Evolutionary conservation across 1,140 invertebrate species (phyloP).

Genomic region (Zelostemma sp.): DNA sequence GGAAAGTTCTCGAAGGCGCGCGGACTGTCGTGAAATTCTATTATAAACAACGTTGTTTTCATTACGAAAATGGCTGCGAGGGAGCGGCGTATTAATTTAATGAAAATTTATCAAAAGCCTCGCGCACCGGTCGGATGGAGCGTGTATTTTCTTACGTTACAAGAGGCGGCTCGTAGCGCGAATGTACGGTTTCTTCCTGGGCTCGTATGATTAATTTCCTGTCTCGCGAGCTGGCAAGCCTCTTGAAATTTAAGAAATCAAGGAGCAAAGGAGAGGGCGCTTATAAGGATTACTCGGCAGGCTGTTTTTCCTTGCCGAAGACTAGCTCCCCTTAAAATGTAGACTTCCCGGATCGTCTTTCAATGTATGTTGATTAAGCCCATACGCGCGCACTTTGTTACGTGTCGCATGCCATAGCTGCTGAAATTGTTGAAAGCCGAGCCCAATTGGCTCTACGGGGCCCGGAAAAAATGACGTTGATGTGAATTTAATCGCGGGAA

Average conservation of each 20-base stretch:
- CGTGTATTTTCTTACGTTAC: constrained; percentile 18
- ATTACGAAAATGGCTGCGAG: too few relatives aligned
- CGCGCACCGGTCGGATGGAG: not conserved
- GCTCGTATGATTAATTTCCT: constrained; percentile 49
- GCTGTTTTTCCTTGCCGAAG: constrained; percentile 40
- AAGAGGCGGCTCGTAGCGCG: constrained; percentile 27
- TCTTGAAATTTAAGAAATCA: constrained; percentile 49
- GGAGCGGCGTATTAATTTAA: not conserved
- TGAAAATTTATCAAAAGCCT: constrained; percentile 4
- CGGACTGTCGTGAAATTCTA: too few relatives aligned
- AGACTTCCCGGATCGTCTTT: constrained; percentile 9
- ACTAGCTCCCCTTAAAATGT: constrained; percentile 33
- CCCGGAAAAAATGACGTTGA: too few relatives aligned
- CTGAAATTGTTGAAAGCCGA: too few relatives aligned
- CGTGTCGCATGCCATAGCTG: not conserved
- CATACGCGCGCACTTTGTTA: not conserved
- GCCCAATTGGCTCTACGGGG: too few relatives aligned
- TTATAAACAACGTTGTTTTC: too few relatives aligned
- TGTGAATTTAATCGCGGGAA: too few relatives aligned
- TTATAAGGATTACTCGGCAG: constrained; percentile 50
- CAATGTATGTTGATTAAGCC: not conserved
- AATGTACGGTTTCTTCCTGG: constrained; percentile 37
- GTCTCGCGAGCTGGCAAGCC: constrained; percentile 34
- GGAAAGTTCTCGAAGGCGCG: too few relatives aligned
- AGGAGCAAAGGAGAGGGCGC: constrained; percentile 37